Base-by-base conservation (phyloP, 2,797 vertebrate species). In the Pygocentrus nattereri region DNA sequence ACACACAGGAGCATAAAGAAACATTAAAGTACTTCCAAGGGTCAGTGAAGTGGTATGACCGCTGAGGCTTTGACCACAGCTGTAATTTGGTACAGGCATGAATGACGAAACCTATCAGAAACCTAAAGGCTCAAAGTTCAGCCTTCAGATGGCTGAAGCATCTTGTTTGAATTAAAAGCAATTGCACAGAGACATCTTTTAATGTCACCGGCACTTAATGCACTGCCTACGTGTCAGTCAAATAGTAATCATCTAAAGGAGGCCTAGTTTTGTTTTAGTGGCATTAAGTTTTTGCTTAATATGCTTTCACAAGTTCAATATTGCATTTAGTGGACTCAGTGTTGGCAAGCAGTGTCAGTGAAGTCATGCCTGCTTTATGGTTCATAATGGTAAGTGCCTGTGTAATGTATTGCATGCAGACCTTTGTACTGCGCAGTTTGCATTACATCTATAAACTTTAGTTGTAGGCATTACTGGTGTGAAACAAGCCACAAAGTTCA, bases 31-130 rank as follows among this genome's bases (percentile, higher is more conserved):
- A 59, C 50, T 44, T 15, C 52, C 10, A 68, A 64, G 30, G 64
- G 73, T 72, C 68, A 65, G 7, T 76, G 31, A 72, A 56, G 68
- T 73, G 74, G 34, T 72, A 38, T 61, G 68, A 70, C 52, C 41
- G 44, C 27, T 52, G n/a, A 79, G 67, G 5, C 58, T 65, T 81
- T 82, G 74, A 77, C 61, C 81, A 56, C 23, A 72, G 75, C 25
- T 65, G 10, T 77, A 72, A 72, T 67, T 78, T 73, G 81, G 59
- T 70, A 77, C 69, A 72, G 38, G 68, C 38, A 1, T 16, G 18
- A 11, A 30, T 73, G 69, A 78, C 56, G 67, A 76, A 82, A 82
- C 54, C 34, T 19, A n/a, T 52, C 74, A 75, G 19, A 56, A 56
- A 34, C 23, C 67, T 72, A 64, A 76, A 25, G n/a, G 74, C 30